A percentile compares a stretch with the other conserved stretches of the same genome.
These are phyloP conservation scores for Heteromurus nitidus DNA, from an alignment of 2,888 invertebrate species.

Conservation along the genomic window DNA sequence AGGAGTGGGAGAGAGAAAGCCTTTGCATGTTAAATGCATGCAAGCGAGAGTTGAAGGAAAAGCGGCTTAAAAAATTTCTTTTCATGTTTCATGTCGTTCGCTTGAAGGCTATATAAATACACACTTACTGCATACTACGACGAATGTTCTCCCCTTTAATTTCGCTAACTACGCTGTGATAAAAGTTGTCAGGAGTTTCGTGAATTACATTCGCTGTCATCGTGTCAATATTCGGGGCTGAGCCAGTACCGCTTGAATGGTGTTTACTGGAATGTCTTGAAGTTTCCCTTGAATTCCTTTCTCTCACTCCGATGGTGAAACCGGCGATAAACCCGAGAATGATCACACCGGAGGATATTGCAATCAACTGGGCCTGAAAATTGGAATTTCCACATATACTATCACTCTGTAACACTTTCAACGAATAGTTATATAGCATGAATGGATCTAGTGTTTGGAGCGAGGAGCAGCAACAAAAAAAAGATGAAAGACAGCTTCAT, in stretches of 20 bases:
- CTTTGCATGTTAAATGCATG: background rate
- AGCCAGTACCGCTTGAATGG: constrained; percentile 37
- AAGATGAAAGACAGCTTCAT: background rate
- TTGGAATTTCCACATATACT: too few relatives aligned
- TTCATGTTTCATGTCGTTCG: background rate
- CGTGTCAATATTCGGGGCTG: constrained; percentile 26
- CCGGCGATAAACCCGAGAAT: constrained; percentile 71
- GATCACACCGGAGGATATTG: constrained; percentile 69
- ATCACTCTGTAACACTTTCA: too few relatives aligned
- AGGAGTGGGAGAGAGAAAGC: background rate
- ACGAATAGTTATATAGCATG: too few relatives aligned
- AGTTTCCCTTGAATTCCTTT: constrained; percentile 50
- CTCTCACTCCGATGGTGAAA: constrained; percentile 68
- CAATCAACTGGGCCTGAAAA: constrained; percentile 68
- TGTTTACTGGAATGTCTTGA: constrained; percentile 57
- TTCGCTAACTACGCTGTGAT: constrained; percentile 69
- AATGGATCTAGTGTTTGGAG: background rate
- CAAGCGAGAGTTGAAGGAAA: background rate
- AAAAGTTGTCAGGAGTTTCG: constrained; percentile 69
- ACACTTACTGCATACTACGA: constrained; percentile 70
- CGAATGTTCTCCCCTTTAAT: constrained; percentile 72
- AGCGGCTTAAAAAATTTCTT: background rate
- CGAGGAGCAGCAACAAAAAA: background rate
- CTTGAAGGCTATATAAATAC: background rate
- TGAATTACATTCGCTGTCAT: constrained; percentile 53